Percentiles rank a stretch among this genome's conserved stretches.
Evolutionary conservation across 2,888 invertebrate genomes (phyloP).

Genomic region (Caenorhabditis sp.): DNA sequence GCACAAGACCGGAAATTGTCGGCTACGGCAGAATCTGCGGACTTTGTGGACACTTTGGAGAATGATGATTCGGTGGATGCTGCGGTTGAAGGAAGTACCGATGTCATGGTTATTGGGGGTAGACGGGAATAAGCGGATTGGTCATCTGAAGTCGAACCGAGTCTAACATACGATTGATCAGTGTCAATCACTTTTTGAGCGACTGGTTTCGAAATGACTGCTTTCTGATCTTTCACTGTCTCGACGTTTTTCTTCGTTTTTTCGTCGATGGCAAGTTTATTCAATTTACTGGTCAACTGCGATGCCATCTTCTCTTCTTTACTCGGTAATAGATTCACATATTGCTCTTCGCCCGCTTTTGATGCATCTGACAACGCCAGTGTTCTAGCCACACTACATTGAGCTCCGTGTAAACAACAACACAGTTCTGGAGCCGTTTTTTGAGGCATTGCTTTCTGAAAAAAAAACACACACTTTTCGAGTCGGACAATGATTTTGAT

Average conservation of each 20-base stretch:
- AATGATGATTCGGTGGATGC: not conserved
- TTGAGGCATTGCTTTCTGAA: conserved; percentile 5
- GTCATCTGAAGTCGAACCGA: too few species aligned
- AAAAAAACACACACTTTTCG: too few species aligned
- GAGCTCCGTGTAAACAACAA: conserved; percentile 27
- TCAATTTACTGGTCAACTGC: conserved; percentile 16
- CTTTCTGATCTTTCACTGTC: too few species aligned
- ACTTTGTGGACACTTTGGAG: not conserved
- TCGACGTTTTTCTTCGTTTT: not conserved
- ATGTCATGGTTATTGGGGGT: too few species aligned
- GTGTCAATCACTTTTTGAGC: too few species aligned
- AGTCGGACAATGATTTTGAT: too few species aligned
- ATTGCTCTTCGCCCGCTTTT: conserved; percentile 21
- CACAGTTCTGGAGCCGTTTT: not conserved
- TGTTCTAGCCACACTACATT: not conserved
- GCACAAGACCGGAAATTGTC: not conserved
- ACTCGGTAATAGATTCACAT: conserved; percentile 26
- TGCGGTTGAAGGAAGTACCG: not conserved
- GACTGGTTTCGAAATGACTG: too few species aligned
- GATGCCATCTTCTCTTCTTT: conserved; percentile 10
- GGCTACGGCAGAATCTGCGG: not conserved
- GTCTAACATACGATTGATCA: too few species aligned
- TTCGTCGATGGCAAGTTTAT: not conserved
- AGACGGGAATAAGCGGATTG: too few species aligned
- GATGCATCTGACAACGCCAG: not conserved